A percentile compares a stretch with the other conserved stretches of the same genome.
Evolutionary conservation across 2,888 invertebrate species (phyloP).

Genomic region (Drosophila subquinaria): DNA sequence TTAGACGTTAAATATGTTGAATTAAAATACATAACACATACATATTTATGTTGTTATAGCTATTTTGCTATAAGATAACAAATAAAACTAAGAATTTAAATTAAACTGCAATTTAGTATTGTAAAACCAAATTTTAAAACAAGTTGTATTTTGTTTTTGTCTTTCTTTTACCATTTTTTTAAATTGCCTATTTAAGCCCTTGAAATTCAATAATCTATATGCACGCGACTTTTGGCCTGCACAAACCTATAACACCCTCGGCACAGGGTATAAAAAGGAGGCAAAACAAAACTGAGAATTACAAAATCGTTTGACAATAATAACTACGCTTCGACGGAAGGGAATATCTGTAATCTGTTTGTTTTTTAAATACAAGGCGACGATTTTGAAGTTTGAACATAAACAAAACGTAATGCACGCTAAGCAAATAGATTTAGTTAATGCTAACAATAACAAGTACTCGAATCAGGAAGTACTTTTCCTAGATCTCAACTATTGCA

Average conservation of each 20-base stretch:
- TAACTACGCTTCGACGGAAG: not conserved
- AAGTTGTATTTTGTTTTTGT: no score
- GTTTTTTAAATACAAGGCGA: conserved; percentile 33
- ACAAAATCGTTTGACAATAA: not conserved
- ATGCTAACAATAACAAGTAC: conserved; percentile 10
- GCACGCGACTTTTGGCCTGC: not conserved
- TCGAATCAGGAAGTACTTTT: conserved; percentile 16
- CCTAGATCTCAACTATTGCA: conserved; percentile 20
- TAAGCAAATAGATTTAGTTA: conserved; percentile 21
- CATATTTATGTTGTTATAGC: no score
- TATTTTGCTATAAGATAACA: not conserved
- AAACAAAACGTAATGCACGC: conserved; percentile 33
- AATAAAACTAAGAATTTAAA: no score
- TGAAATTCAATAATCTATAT: no score
- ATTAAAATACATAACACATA: no score
- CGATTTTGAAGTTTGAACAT: conserved; percentile 24
- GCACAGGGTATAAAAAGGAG: not conserved
- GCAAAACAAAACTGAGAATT: not conserved
- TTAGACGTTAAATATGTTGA: no score
- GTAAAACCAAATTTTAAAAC: not conserved
- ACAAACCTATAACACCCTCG: not conserved
- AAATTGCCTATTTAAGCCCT: no score
- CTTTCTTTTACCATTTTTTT: no score
- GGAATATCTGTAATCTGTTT: conserved; percentile 16
- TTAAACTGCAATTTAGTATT: no score